These are phyloP conservation scores for Lysiphlebus fabarum DNA, from an alignment of 1,140 invertebrate species.

Conservation along the genomic window DNA sequence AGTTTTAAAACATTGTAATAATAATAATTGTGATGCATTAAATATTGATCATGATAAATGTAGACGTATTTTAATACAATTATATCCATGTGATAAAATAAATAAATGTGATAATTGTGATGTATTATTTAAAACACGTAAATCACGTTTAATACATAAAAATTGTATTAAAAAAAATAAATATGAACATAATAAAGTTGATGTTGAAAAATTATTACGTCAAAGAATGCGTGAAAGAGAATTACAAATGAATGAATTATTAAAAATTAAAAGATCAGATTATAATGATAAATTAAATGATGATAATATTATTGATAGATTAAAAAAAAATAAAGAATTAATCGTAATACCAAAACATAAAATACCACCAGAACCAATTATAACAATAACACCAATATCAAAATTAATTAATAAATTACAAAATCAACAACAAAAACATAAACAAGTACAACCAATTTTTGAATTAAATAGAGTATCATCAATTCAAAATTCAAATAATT, in stretches of 20 bases:
- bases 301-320: constrained; percentile 37
- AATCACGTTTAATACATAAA: constrained; percentile 40
- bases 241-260: constrained; percentile 40
- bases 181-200: constrained; percentile 42
- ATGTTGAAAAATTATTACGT: constrained; percentile 37
- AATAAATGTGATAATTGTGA: constrained; percentile 46
- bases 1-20: constrained; percentile 43
- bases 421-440: too few species aligned
- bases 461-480: too few species aligned
- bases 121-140: constrained; percentile 34
- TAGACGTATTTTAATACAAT: constrained; percentile 36
- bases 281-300: constrained; percentile 40
- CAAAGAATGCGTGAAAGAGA: constrained; percentile 47
- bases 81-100: constrained; percentile 37
- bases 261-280: constrained; percentile 36
- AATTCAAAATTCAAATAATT: too few species aligned
- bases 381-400: constrained; percentile 14
- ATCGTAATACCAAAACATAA: constrained; percentile 44
- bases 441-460: too few species aligned
- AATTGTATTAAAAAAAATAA: constrained; percentile 43
- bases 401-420: background rate
- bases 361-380: background rate
- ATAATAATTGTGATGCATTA: constrained; percentile 42
- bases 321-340: constrained; percentile 46
- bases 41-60: constrained; percentile 49